phyloP scores from a whole-genome alignment of 2,888 invertebrate genomes.

The Malachius bipustulatus region DNA sequence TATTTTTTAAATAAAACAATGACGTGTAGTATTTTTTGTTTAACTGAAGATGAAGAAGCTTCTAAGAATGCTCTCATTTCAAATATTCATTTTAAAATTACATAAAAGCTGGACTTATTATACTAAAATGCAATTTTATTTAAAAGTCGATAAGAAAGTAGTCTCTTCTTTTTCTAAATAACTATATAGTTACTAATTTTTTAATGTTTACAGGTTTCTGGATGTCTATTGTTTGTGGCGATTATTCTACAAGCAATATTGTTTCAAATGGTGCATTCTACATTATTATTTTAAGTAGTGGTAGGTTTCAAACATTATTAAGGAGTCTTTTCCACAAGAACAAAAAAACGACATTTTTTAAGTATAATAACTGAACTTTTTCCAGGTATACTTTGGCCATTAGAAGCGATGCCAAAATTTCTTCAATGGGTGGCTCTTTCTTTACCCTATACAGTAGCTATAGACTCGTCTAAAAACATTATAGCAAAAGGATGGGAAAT shows the following conservation, averaged over 20 bases:
- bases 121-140: too few species aligned
- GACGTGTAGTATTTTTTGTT: too few species aligned
- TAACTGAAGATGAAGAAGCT: too few species aligned
- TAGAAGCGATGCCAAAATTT: constrained; percentile 50
- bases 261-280: constrained; percentile 81
- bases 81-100: too few species aligned
- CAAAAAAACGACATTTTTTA: constrained; percentile 1
- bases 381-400: constrained; percentile 55
- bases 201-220: constrained; percentile 62
- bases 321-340: neutral
- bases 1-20: too few species aligned
- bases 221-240: constrained; percentile 66
- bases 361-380: constrained; percentile 10
- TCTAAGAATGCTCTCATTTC: too few species aligned
- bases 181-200: too few species aligned
- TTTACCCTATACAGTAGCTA: constrained; percentile 67
- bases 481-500: constrained; percentile 65
- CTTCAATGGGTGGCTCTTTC: constrained; percentile 29
- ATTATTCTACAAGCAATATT: constrained; percentile 73
- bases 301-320: constrained; percentile 40
- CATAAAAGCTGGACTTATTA: too few species aligned
- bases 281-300: constrained; percentile 76
- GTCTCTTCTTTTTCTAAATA: too few species aligned
- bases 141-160: too few species aligned
- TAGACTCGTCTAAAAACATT: constrained; percentile 62